These are phyloP conservation scores for Malurus leucopterus DNA, from an alignment of 2,797 vertebrate species.

Conservation along the genomic window DNA sequence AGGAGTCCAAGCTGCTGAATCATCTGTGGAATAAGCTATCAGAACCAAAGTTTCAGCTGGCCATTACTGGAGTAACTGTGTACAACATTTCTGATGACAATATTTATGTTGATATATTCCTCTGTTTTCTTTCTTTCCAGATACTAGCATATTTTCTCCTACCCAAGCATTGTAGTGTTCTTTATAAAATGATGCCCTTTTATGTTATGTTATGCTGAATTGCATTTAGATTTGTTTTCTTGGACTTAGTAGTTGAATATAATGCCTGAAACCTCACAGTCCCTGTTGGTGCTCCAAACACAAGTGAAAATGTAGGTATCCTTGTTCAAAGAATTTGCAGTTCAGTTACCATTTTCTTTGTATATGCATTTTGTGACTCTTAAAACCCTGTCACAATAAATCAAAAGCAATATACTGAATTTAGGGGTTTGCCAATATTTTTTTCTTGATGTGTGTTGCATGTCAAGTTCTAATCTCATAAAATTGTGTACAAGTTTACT, in stretches of 20 bases:
- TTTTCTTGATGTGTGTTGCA: neutral
- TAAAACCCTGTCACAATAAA: constrained; percentile 29
- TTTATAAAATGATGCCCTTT: neutral
- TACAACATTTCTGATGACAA: neutral
- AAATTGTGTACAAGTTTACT: neutral
- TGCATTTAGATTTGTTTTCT: constrained; percentile 15
- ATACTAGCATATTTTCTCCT: neutral
- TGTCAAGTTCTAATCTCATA: neutral
- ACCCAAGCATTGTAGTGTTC: neutral
- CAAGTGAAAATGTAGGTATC: constrained; percentile 48
- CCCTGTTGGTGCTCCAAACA: constrained; percentile 32
- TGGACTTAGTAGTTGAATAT: neutral
- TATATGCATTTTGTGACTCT: constrained; percentile 27
- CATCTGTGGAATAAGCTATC: neutral
- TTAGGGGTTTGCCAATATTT: constrained; percentile 43
- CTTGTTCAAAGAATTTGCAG: constrained; percentile 25
- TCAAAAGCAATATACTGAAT: constrained; percentile 33
- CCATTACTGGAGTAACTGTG: fast-evolving
- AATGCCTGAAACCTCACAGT: neutral
- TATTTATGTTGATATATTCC: neutral
- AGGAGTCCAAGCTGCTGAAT: neutral
- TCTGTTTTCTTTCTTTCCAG: neutral
- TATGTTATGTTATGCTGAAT: neutral
- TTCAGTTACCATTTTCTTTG: constrained; percentile 42
- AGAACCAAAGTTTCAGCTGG: neutral